A percentile compares a stretch with the other conserved stretches of the same genome.
Conservation (phyloP, 2,888 invertebrate genomes). For the Hemistola chrysoprasaria region DNA sequence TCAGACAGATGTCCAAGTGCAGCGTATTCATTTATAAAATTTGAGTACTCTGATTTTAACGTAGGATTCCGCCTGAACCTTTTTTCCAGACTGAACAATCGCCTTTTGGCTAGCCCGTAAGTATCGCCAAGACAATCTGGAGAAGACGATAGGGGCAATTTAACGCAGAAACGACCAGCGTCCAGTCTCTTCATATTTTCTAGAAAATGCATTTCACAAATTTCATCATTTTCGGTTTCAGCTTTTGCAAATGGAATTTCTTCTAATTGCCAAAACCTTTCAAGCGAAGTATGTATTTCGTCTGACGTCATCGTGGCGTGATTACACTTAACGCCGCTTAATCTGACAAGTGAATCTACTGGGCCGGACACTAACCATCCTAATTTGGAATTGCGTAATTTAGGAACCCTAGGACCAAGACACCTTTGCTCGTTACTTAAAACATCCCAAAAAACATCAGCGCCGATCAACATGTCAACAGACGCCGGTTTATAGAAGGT, state of each 20-base stretch:
- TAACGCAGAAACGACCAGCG: too few species aligned
- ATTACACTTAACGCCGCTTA: slow-evolving; percentile 9
- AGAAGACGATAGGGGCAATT: too few species aligned
- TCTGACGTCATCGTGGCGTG: slow-evolving; percentile 10
- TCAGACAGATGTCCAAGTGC: slow-evolving; percentile 24
- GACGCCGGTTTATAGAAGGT: neutral
- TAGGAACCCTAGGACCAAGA: slow-evolving; percentile 26
- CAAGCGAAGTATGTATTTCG: slow-evolving; percentile 4
- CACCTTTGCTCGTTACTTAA: slow-evolving; percentile 24
- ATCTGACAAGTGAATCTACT: neutral
- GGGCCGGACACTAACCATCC: slow-evolving; percentile 36
- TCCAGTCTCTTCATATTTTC: too few species aligned
- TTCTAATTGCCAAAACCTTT: slow-evolving; percentile 34
- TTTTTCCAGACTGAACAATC: slow-evolving; percentile 25
- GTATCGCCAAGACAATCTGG: too few species aligned
- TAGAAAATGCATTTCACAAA: slow-evolving; percentile 29
- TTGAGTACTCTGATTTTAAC: slow-evolving; percentile 19
- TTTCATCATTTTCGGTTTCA: slow-evolving; percentile 17
- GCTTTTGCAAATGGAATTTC: slow-evolving; percentile 20
- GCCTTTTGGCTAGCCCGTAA: slow-evolving; percentile 25
- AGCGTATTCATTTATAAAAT: slow-evolving; percentile 29
- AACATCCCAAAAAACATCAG: slow-evolving; percentile 23
- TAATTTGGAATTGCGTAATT: slow-evolving; percentile 22
- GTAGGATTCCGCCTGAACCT: slow-evolving; percentile 18
- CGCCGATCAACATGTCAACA: slow-evolving; percentile 3